Evolutionary conservation across 2,113 vertebrate genomes (phyloP), one percentile per base, ranked within the genome.

Genomic region (Sigmodon hispidus): DNA sequence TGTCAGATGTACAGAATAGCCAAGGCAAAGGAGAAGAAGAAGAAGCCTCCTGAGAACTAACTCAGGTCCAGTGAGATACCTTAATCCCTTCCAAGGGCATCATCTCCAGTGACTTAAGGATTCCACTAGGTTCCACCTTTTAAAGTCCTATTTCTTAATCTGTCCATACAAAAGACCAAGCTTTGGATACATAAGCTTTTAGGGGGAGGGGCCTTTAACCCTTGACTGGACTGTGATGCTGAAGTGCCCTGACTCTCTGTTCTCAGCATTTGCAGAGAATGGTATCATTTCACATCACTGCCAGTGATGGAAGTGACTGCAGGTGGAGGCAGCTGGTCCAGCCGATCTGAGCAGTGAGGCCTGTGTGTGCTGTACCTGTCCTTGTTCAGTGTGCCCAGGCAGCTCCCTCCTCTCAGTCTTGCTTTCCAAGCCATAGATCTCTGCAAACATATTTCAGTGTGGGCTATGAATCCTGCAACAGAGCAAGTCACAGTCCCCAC

Each of bases 221-320:
- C 57, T 76, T 9, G 17, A 69, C 55, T 1, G 1, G 43, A 13
- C 12, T 57, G 13, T 75, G 2, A 0, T 70, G 87, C 61, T 48
- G 11, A 50, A 13, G 59, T 24, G 13, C 13, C 24, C 43, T 76
- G 26, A 29, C 85, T 48, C 61, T 43, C 45, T 45, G 50, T 84
- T 31, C 45, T 0, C n/a, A 57, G 36, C 22, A 4, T 22, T 22
- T 13, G 24, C 4, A 12, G 10, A 52, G 10, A 9, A 16, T 0
- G 12, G 4, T 11, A 12, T 24, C 16, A 4, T 9, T 17, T 70
- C 22, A 24, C 59, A 0, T 57, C 84, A n/a, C 13, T 40, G 43
- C 52, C 26, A 29, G 12, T 21, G n/a, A 3, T 5, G 19, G 40
- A 11, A 61, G 57, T 43, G 22, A 15, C 80, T 84, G n/a, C 80